Conservation (phyloP, 2,888 invertebrate genomes). For the Nudaria mundana region DNA sequence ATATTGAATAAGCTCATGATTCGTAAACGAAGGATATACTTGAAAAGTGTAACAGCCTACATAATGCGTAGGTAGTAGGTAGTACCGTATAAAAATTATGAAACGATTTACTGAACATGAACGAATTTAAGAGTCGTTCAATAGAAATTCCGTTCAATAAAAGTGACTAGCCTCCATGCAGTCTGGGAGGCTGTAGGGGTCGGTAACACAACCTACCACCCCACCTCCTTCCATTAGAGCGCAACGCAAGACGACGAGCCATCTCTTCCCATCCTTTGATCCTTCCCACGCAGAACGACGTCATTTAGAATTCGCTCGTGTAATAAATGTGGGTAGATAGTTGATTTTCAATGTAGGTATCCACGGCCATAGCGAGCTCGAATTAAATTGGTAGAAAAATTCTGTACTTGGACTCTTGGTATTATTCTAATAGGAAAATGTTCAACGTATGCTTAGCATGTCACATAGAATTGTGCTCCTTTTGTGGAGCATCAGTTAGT, state of each 20-base stretch:
- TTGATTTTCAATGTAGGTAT: constrained; percentile 15
- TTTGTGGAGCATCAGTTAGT: background rate
- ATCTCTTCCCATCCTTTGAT: constrained; percentile 34
- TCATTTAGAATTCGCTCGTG: constrained; percentile 25
- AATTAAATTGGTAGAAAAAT: constrained; percentile 15
- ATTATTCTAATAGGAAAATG: background rate
- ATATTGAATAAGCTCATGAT: too few species aligned
- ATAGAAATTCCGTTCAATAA: constrained; percentile 34
- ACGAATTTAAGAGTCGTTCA: background rate
- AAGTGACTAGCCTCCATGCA: constrained; percentile 41
- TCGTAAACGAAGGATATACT: too few species aligned
- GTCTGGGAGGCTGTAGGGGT: constrained; percentile 48
- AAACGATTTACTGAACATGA: background rate
- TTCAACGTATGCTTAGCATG: background rate
- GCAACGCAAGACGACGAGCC: constrained; percentile 37
- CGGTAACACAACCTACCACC: constrained; percentile 30
- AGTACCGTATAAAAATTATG: too few species aligned
- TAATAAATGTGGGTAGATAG: constrained; percentile 27
- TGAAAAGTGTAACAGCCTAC: too few species aligned
- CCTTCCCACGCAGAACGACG: constrained; percentile 36
- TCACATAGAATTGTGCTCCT: background rate
- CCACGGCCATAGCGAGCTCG: constrained; percentile 6
- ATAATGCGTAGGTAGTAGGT: too few species aligned
- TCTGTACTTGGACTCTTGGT: background rate
- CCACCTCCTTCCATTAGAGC: constrained; percentile 22